Conservation (phyloP, 2,797 vertebrate genomes). For the Xiphorhynchus erythropygius region DNA sequence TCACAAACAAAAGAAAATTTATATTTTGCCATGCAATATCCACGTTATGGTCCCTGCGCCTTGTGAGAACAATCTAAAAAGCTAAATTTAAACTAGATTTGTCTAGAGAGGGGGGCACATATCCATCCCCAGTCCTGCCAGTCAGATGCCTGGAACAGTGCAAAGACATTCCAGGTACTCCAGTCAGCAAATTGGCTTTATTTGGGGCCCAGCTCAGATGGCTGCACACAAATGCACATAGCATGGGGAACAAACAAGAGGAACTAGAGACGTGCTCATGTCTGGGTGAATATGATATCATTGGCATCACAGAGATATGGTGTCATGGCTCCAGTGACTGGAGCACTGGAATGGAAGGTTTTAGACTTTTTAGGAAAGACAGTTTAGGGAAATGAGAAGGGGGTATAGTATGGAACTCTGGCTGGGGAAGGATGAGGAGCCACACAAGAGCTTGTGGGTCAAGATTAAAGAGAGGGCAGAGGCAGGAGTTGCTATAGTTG, state of each 20-base stretch:
- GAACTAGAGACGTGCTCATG: not conserved
- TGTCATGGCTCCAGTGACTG: not conserved
- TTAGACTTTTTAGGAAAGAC: not conserved
- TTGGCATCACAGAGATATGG: not conserved
- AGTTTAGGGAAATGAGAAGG: not conserved
- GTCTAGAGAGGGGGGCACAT: not conserved
- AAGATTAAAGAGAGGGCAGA: not conserved
- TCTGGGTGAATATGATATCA: not conserved
- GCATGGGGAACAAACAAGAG: not conserved
- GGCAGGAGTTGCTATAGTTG: not conserved
- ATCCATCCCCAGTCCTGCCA: not conserved
- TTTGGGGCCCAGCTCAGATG: not conserved
- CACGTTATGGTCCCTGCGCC: not conserved
- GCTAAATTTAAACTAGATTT: not conserved
- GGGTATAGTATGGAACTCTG: not conserved
- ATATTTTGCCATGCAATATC: rapidly evolving
- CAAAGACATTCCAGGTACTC: not conserved
- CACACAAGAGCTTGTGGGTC: not conserved
- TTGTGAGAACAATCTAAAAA: not conserved
- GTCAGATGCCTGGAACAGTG: not conserved
- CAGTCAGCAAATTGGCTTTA: not conserved
- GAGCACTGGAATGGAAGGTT: not conserved
- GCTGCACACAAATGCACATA: not conserved
- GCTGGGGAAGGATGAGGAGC: not conserved
- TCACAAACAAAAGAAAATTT: not conserved